phyloP scores from a whole-genome alignment of 2,888 invertebrate species.

The Agrilus biguttatus region DNA sequence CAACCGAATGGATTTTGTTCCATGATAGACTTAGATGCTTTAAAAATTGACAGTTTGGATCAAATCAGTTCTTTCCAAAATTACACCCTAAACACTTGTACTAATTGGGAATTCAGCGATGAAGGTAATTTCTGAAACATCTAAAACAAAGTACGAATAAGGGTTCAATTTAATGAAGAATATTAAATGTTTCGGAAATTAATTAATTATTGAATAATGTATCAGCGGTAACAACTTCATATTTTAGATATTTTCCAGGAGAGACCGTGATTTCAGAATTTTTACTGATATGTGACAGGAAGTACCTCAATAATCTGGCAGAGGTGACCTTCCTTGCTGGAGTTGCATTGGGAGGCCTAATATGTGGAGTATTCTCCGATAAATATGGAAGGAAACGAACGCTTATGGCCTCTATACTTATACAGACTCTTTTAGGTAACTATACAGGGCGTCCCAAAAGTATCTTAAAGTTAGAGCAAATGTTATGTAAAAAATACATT shows the following conservation, averaged over 20 bases:
- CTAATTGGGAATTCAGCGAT: conserved; percentile 25
- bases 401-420: conserved; percentile 52
- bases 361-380: conserved; percentile 68
- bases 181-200: background rate
- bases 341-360: conserved; percentile 61
- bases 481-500: background rate
- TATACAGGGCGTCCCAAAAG: background rate
- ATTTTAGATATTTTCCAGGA: conserved; percentile 26
- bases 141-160: background rate
- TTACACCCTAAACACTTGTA: conserved; percentile 17
- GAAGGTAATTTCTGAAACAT: conserved; percentile 19
- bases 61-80: conserved; percentile 10
- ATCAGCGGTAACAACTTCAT: background rate
- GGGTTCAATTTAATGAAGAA: background rate
- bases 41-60: conserved; percentile 20
- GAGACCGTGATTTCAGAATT: conserved; percentile 64
- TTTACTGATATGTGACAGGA: conserved; percentile 59
- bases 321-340: conserved; percentile 67
- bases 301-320: conserved; percentile 52
- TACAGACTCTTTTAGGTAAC: conserved; percentile 52
- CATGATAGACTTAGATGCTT: conserved; percentile 36
- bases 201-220: background rate
- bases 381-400: conserved; percentile 65
- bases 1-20: conserved; percentile 43
- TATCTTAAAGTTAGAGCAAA: no score